Base-by-base conservation (phyloP, 2,113 vertebrate species). In the Pionites leucogaster region DNA sequence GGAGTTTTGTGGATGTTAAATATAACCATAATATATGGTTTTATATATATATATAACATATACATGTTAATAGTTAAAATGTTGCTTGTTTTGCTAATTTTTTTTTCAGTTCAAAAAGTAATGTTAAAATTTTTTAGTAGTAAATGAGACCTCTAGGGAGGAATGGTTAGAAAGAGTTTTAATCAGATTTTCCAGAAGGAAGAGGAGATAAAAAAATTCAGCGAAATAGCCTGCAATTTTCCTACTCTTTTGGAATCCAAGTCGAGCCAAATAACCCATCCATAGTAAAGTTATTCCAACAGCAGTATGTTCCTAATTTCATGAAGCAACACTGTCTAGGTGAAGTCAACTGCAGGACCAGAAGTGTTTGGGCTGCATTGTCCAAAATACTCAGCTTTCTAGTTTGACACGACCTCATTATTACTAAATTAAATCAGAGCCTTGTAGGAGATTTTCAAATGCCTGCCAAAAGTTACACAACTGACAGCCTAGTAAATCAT, bases 111-210 rank as follows among this genome's bases (percentile, higher is more conserved):
- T 98, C 96, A 97, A 97, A 97, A 97, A 96, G 95, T 68, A 86
- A 89, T 55, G 88, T 81, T 98, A 93, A 96, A 94, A 94, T 96
- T 97, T 96, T 74, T 97, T 97, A 75, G 91, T 85, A 79, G 96
- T 82, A 98, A 98, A 98, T 98, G 97, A 98, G 98, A 96, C 89
- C 98, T 97, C 98, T 90, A 75, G 98, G 97, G 98, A 97, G 70
- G 71, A 90, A 93, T 39, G 33, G 88, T 97, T 97, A 88, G 96
- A 94, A 91, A 93, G 39, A 82, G 62, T 87, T 93, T 97, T 94
- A 97, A 97, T 95, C 91, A 94, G 80, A 62, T 87, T 96, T 97
- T 92, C 92, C 57, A 93, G 76, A 67, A 95, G 77, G 84, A 85
- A 70, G 52, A 6, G 0, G 49, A 50, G 6, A 50, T 35, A 22